Conservation (phyloP, 2,113 vertebrate genomes). For the Microcebus tavaratra region DNA sequence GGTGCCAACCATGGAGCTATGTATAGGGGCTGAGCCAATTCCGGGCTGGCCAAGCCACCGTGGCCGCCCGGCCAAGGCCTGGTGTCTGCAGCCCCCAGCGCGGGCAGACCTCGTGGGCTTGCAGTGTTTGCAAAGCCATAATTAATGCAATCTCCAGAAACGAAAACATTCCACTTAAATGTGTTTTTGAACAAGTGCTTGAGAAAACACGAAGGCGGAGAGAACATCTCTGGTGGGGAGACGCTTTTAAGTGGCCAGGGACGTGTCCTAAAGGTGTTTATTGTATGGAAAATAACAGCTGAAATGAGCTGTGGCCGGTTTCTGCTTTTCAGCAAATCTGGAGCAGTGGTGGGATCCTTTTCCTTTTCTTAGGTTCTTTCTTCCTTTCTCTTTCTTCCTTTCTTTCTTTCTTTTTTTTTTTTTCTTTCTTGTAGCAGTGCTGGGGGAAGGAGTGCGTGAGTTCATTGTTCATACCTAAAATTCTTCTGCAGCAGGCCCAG, state of each 20-base stretch:
- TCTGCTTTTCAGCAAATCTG: slow-evolving; percentile 57
- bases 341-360: background rate
- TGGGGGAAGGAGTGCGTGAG: slow-evolving; percentile 20
- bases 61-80: slow-evolving; percentile 69
- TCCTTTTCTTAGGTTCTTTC: no score
- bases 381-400: no score
- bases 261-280: slow-evolving; percentile 36
- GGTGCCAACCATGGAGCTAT: slow-evolving; percentile 65
- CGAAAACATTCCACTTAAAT: slow-evolving; percentile 81
- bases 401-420: no score
- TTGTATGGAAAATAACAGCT: slow-evolving; percentile 58
- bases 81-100: slow-evolving; percentile 78
- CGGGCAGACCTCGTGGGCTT: slow-evolving; percentile 62
- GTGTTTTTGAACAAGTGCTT: slow-evolving; percentile 85
- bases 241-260: slow-evolving; percentile 56
- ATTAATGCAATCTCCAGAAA: slow-evolving; percentile 84
- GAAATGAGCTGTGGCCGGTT: slow-evolving; percentile 23
- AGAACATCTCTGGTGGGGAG: slow-evolving; percentile 57
- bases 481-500: slow-evolving; percentile 75
- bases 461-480: slow-evolving; percentile 82
- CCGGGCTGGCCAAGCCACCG: slow-evolving; percentile 73
- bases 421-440: background rate
- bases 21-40: slow-evolving; percentile 63
- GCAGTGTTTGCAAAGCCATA: slow-evolving; percentile 76
- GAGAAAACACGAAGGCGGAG: slow-evolving; percentile 77